Percentiles rank a stretch among this genome's conserved stretches.
Evolutionary conservation across 2,888 invertebrate genomes (phyloP).

Genomic region (Tipula unca): DNA sequence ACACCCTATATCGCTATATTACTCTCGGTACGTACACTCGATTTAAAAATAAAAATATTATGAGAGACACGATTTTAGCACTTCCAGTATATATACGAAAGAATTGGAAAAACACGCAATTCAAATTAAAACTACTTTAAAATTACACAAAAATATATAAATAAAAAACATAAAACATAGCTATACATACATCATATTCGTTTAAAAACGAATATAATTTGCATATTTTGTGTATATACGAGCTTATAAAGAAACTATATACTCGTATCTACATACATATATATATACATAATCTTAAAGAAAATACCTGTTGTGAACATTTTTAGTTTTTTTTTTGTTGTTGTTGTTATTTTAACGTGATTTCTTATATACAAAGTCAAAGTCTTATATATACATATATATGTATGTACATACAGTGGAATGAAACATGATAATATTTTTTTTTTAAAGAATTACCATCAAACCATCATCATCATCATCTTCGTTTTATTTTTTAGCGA

Average conservation of each 20-base stretch:
- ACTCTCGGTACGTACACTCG: neutral
- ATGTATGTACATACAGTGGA: neutral
- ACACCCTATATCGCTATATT: neutral
- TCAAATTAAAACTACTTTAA: slow-evolving; percentile 14
- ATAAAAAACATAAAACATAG: neutral
- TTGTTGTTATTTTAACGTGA: neutral
- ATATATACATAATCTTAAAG: neutral
- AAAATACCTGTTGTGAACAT: slow-evolving; percentile 3
- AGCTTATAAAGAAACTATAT: neutral
- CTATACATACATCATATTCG: neutral
- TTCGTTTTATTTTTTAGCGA: neutral
- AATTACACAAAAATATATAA: neutral
- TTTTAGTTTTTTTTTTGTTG: neutral
- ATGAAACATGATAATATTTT: slow-evolving; percentile 1
- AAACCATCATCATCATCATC: neutral
- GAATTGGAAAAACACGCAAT: slow-evolving; percentile 14
- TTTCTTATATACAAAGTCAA: neutral
- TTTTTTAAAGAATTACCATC: slow-evolving; percentile 1
- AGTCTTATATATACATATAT: neutral
- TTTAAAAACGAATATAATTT: neutral
- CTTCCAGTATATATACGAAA: neutral
- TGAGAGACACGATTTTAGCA: neutral
- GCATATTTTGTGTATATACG: neutral
- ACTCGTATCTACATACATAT: no score
- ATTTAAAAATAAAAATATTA: neutral